Base-by-base conservation (phyloP, 1,140 invertebrate genomes). In the Papilio helenus region DNA sequence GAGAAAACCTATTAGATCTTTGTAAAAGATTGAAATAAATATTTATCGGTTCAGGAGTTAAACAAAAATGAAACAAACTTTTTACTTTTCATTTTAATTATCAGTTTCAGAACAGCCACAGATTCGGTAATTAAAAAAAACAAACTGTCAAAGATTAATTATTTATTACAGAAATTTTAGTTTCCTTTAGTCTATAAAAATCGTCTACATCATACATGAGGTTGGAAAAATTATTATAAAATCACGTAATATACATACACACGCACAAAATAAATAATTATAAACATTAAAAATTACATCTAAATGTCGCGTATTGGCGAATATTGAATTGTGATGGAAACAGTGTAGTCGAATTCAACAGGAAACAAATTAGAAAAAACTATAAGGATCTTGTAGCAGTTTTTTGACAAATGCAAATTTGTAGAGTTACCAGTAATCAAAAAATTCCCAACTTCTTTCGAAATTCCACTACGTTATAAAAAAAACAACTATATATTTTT, bases 121-220 rank as follows among this genome's bases (percentile, higher is more conserved):
- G n/a, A 55, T 5, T 20, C 4, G 18, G 51, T 55, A 8, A 55
- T 9, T 8, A 72, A 72, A 72, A 72, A 72, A 72, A 72, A 72
- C 16, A n/a, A 39, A 42, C 42, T 10, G 12, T 42, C 71, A 72
- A 72, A 72, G 72, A 74, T 74, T 46, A 74, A 74, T 49, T 3
- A 20, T 74, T 74, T 74, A 74, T 74, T 74, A 49, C 72, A 49
- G 42, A 74, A 26, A 74, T 74, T 74, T 74, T 23, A 72, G 14
- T 16, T 20, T 46, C 20, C n/a, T 26, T 74, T 74, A 26, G 44
- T 49, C 71, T 72, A 46, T 49, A 29, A 46, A 72, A 42, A 74
- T 42, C 42, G 20, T 16, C 72, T 74, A 46, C 72, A 46, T 20
- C 39, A 46, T 20, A 44, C 72, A 42, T 46, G n/a, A 39, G 42